Percentiles rank a stretch among this genome's conserved stretches.
Evolutionary conservation across 1,140 invertebrate species (phyloP).

Genomic region (Drosophila rufa): DNA sequence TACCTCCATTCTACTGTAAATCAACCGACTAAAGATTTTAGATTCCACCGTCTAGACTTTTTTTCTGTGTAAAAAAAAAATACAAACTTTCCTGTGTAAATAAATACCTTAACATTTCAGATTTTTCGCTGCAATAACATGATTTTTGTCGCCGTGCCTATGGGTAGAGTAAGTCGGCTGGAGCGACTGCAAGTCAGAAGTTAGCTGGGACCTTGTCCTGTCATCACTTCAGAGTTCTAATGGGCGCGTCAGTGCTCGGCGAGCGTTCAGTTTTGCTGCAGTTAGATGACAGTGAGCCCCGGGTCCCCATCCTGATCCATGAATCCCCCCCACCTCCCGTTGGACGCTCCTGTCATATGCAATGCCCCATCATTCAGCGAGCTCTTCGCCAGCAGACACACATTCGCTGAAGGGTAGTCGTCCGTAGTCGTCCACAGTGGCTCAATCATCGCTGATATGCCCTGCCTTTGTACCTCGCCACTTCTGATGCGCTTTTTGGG

Average conservation of each 20-base stretch:
- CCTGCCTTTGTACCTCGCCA: conserved; percentile 11
- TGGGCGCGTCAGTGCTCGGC: conserved; percentile 43
- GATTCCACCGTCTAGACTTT: no score
- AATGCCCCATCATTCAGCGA: conserved; percentile 43
- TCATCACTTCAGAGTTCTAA: conserved; percentile 63
- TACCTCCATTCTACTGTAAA: no score
- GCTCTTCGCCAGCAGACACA: conserved; percentile 5
- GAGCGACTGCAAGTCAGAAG: conserved; percentile 30
- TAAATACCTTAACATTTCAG: no score
- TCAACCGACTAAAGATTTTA: no score
- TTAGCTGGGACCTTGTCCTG: conserved; percentile 49
- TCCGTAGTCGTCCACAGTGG: conserved; percentile 20
- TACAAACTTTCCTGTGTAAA: no score
- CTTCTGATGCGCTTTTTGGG: conserved; percentile 38
- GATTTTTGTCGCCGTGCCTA: conserved; percentile 8
- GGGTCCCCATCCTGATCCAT: background rate
- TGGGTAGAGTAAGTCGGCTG: conserved; percentile 3
- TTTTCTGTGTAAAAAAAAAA: no score
- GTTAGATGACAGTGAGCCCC: conserved; percentile 49
- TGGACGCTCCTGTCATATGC: conserved; percentile 57
- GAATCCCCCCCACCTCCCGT: background rate
- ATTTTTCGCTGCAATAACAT: no score
- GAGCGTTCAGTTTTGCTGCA: conserved; percentile 57
- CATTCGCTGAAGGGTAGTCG: conserved; percentile 5
- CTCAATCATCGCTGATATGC: conserved; percentile 36